Evolutionary conservation across 2,797 vertebrate species (phyloP).

Genomic region (Hypotaenidia philippensis): DNA sequence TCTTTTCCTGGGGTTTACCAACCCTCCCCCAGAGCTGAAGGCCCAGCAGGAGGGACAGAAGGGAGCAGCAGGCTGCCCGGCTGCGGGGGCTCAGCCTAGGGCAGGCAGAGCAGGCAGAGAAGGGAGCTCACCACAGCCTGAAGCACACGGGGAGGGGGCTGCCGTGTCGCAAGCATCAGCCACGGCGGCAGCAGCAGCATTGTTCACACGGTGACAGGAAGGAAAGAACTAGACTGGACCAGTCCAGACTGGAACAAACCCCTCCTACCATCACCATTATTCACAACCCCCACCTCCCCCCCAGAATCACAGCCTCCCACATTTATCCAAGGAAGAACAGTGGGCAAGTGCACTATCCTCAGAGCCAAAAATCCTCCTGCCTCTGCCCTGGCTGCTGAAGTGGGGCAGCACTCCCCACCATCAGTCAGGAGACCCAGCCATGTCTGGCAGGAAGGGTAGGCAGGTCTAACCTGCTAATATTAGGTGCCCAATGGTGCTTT

Average conservation of each 20-base stretch:
- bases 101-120: neutral
- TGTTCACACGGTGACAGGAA: constrained; percentile 78
- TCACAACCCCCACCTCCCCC: constrained; percentile 37
- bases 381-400: neutral
- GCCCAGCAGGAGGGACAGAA: rapidly evolving
- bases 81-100: rapidly evolving
- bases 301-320: constrained; percentile 23
- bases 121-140: neutral
- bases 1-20: neutral
- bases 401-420: neutral
- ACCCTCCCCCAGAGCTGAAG: neutral
- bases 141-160: constrained; percentile 31
- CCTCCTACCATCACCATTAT: constrained; percentile 74
- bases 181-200: constrained; percentile 57
- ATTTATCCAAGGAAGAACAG: constrained; percentile 41
- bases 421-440: neutral
- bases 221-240: constrained; percentile 80
- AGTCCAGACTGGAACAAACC: constrained; percentile 81
- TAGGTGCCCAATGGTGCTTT: rapidly evolving
- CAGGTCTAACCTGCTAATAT: rapidly evolving
- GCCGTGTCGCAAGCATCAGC: constrained; percentile 43
- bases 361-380: neutral
- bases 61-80: neutral
- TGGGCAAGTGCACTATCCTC: neutral
- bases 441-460: neutral